Evolutionary conservation across 1,140 invertebrate genomes (phyloP).

Genomic region (Dryas iulia): DNA sequence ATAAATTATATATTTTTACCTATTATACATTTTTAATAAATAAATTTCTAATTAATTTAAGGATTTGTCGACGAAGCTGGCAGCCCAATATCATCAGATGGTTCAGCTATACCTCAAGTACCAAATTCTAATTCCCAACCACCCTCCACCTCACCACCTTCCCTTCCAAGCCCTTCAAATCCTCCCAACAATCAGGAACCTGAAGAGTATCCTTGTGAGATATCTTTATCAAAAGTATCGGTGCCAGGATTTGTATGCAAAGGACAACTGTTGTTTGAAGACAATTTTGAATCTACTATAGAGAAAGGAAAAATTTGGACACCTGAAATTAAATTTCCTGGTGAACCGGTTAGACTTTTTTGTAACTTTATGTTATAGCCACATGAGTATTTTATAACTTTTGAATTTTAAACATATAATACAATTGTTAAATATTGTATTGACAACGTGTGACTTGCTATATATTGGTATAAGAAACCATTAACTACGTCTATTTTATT

Average conservation of each 20-base stretch:
- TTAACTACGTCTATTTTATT: too few relatives aligned
- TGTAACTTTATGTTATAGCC: too few relatives aligned
- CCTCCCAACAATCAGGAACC: background rate
- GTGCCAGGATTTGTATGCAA: slow-evolving; percentile 73
- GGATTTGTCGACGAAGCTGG: slow-evolving; percentile 52
- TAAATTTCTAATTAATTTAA: too few relatives aligned
- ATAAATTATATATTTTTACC: too few relatives aligned
- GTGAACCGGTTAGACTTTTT: slow-evolving; percentile 66
- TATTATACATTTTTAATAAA: too few relatives aligned
- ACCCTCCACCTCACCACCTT: background rate
- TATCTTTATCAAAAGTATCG: slow-evolving; percentile 51
- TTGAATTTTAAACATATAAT: too few relatives aligned
- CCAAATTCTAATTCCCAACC: background rate
- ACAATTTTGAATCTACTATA: slow-evolving; percentile 68
- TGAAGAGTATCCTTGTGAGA: slow-evolving; percentile 42
- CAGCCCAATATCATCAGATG: slow-evolving; percentile 32
- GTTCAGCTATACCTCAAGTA: background rate
- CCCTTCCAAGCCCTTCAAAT: background rate
- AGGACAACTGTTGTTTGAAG: slow-evolving; percentile 80
- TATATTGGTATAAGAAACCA: too few relatives aligned
- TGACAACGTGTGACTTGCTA: too few relatives aligned
- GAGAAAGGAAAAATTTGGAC: slow-evolving; percentile 70
- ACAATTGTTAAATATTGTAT: too few relatives aligned
- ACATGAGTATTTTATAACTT: too few relatives aligned
- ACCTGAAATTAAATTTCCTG: slow-evolving; percentile 73